Base-by-base conservation (phyloP, 2,888 invertebrate genomes). In the Ecdyonurus torrentis region DNA sequence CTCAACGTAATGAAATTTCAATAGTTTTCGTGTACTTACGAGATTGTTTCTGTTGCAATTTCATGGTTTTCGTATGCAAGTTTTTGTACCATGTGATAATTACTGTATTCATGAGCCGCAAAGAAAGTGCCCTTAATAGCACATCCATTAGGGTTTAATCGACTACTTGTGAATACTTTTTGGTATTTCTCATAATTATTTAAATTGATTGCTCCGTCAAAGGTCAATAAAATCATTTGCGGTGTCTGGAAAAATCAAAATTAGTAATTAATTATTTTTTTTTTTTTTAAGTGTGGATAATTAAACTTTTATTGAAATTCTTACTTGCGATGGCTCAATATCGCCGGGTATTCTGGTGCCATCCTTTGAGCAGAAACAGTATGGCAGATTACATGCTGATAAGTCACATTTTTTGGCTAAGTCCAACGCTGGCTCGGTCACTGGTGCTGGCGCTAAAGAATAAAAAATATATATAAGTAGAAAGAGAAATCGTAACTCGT, bases 281-380 rank as follows among this genome's bases (percentile, higher is more conserved):
- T 55, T 20, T 55, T 22, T 55, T 15, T 5, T 10, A 15, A 7
- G 18, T 55, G 19, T 55, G 58, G 22, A 59, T 3, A 59, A 24
- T 23, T 58, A 58, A 59, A 59, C 23, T 2, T 59, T 2, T 59
- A 23, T 18, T 19, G 15, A 3, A 59, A 23, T 23, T 23, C 76
- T 78, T 78, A 91, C 92, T 70, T 92, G 87, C 73, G 89, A 86
- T 19, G 87, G 84, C 64, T 89, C 84, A 37, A 94, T 75, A 61
- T 86, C 87, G 37, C 90, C 91, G 7, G 94, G 94, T 69, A 93
- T 89, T 65, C 83, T 73, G 2, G 92, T 93, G 52, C 94, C 94
- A 75, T 94, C 93, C 72, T 89, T 87, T 52, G 92, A 92, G 73
- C 94, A 95, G 77, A 86, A 93, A 74, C 94, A 95, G 71, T 91